phyloP scores from a whole-genome alignment of 2,113 vertebrate species.

The Carollia perspicillata region DNA sequence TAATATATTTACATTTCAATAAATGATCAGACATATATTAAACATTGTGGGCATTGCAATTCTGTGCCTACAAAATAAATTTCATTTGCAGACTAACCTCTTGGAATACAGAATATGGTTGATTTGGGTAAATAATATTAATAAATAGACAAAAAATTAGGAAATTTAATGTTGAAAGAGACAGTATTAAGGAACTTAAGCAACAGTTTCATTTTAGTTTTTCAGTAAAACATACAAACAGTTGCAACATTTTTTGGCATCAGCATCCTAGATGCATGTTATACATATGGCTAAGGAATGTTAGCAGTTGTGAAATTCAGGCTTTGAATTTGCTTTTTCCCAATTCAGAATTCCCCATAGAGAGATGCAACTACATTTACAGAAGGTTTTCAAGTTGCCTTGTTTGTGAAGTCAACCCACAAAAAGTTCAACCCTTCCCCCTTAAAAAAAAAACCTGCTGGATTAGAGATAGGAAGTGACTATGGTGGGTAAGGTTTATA shows the following conservation, averaged over 20 bases:
- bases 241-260: conserved; percentile 29
- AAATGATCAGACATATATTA: not conserved
- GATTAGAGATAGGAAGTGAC: not conserved
- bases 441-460: not conserved
- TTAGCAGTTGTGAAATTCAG: conserved; percentile 37
- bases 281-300: conserved; percentile 37
- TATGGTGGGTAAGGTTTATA: not conserved
- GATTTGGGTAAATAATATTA: not conserved
- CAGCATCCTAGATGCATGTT: not conserved
- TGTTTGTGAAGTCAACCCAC: not conserved
- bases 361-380: not conserved
- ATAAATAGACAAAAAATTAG: not conserved
- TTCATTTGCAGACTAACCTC: not conserved
- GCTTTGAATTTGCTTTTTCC: conserved; percentile 1
- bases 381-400: conserved; percentile 6
- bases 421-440: not conserved
- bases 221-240: conserved; percentile 9
- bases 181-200: not conserved
- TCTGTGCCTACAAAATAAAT: not conserved
- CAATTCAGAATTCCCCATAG: conserved; percentile 13
- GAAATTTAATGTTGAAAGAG: not conserved
- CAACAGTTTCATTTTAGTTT: conserved; percentile 26
- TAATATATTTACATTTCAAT: not conserved
- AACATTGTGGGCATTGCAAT: not conserved
- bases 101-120: not conserved